These are phyloP conservation scores for Sericinus montela DNA, from an alignment of 2,888 invertebrate species.

Conservation along the genomic window DNA sequence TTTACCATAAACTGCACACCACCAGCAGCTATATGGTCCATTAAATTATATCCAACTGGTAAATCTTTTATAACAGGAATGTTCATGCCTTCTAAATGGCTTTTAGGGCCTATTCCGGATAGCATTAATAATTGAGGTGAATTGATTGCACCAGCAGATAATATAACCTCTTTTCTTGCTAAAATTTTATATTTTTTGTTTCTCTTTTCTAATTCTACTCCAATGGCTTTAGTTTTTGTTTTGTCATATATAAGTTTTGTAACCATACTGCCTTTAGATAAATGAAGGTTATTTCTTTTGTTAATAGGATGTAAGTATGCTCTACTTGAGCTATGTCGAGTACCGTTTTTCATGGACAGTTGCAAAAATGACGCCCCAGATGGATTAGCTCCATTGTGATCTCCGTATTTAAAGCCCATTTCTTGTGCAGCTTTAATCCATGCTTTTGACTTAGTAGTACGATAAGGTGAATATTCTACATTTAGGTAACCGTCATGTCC, in stretches of 20 bases:
- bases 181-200: slow-evolving; percentile 71
- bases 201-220: slow-evolving; percentile 79
- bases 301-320: slow-evolving; percentile 82
- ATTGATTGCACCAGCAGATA: slow-evolving; percentile 87
- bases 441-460: slow-evolving; percentile 69
- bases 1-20: slow-evolving; percentile 80
- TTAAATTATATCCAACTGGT: slow-evolving; percentile 83
- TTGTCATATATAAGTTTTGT: slow-evolving; percentile 79
- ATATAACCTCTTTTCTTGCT: slow-evolving; percentile 85
- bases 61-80: slow-evolving; percentile 78
- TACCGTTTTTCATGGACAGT: slow-evolving; percentile 82
- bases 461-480: slow-evolving; percentile 74
- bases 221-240: slow-evolving; percentile 75
- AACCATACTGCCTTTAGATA: slow-evolving; percentile 80
- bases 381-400: slow-evolving; percentile 81
- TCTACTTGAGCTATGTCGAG: slow-evolving; percentile 82
- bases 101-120: slow-evolving; percentile 85
- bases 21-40: slow-evolving; percentile 84
- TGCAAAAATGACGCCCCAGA: slow-evolving; percentile 82
- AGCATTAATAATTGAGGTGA: slow-evolving; percentile 89
- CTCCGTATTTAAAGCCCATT: slow-evolving; percentile 78
- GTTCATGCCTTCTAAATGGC: slow-evolving; percentile 76
- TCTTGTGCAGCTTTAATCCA: slow-evolving; percentile 82
- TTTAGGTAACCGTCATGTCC: slow-evolving; percentile 77
- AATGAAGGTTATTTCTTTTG: slow-evolving; percentile 80